A percentile compares a stretch with the other conserved stretches of the same genome.
Conservation (phyloP, 2,797 vertebrate species). For the Sparus aurata region DNA sequence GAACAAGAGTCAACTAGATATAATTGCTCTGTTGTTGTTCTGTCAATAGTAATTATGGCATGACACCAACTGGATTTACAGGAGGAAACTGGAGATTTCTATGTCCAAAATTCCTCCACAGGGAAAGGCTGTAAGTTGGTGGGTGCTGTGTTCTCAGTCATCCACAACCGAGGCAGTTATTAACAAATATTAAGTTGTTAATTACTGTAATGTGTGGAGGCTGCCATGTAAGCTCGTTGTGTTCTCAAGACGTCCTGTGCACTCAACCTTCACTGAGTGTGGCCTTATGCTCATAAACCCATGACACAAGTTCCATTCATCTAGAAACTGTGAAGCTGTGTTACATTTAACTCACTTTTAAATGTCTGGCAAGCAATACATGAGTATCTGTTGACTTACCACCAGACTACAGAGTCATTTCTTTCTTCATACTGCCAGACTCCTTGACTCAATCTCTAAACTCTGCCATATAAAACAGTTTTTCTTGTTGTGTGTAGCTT, state of each 20-base stretch:
- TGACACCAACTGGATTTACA: slow-evolving; percentile 29
- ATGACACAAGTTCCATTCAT: background rate
- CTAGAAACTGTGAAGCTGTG: background rate
- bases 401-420: background rate
- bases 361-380: background rate
- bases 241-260: background rate
- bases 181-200: background rate
- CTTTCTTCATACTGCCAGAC: too few relatives aligned
- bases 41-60: slow-evolving; percentile 51
- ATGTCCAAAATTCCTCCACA: background rate
- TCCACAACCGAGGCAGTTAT: background rate
- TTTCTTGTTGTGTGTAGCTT: background rate
- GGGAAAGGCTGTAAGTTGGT: background rate
- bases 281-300: background rate
- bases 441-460: background rate
- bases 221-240: background rate
- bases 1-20: slow-evolving; percentile 51
- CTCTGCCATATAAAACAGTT: background rate
- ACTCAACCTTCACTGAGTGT: background rate
- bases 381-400: background rate
- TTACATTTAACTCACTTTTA: background rate
- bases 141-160: background rate
- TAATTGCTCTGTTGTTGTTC: slow-evolving; percentile 52
- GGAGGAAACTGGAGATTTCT: slow-evolving; percentile 5
- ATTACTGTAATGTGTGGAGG: background rate